A percentile compares a stretch with the other conserved stretches of the same genome.
Conservation (phyloP, 2,888 invertebrate genomes). For the Platycnemis pennipes region DNA sequence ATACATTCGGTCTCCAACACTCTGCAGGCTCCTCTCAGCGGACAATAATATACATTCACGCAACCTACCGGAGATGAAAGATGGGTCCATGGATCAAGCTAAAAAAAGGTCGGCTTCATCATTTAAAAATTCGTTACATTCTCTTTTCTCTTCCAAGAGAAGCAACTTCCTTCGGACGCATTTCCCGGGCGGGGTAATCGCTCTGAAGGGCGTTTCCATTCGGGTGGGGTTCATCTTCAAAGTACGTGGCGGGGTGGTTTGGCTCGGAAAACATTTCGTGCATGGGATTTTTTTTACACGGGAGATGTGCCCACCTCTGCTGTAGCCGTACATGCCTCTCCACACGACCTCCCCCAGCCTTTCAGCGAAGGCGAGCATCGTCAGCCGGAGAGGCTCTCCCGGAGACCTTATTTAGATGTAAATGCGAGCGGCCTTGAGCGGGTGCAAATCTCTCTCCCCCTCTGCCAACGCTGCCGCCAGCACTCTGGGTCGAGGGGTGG, state of each 20-base stretch:
- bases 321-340: not conserved
- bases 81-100: too few species aligned
- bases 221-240: not conserved
- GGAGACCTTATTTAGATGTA: conserved; percentile 24
- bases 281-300: not conserved
- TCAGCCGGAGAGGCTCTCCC: not conserved
- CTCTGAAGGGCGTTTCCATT: not conserved
- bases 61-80: too few species aligned
- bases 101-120: too few species aligned
- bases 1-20: too few species aligned
- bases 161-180: too few species aligned
- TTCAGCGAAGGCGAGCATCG: not conserved
- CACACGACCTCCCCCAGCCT: not conserved
- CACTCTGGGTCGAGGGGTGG: not conserved
- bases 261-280: not conserved
- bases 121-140: too few species aligned
- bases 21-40: too few species aligned
- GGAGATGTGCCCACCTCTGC: not conserved
- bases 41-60: too few species aligned
- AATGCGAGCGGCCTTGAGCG: not conserved
- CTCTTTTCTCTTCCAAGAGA: too few species aligned
- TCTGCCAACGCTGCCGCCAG: not conserved
- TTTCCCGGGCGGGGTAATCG: not conserved
- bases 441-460: not conserved
- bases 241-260: not conserved